A percentile compares a stretch with the other conserved stretches of the same genome.
phyloP scores from a whole-genome alignment of 2,888 invertebrate species.

The Tetragonula carbonaria region DNA sequence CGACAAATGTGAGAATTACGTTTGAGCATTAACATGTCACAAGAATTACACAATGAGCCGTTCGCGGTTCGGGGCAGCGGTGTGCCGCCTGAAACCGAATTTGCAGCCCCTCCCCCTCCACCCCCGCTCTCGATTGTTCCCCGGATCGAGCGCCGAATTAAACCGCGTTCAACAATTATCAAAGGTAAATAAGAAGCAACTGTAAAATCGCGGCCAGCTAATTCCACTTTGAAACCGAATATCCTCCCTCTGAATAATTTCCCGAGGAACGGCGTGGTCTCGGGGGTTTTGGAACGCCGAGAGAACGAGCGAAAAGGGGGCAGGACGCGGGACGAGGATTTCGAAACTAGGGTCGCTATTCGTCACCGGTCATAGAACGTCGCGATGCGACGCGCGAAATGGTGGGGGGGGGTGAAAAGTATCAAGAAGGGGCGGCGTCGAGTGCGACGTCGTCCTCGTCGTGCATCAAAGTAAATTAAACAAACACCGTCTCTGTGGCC shows the following conservation, averaged over 20 bases:
- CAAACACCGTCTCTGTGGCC: conserved; percentile 67
- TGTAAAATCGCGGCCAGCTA: background rate
- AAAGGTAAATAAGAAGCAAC: background rate
- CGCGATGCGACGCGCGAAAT: conserved; percentile 17
- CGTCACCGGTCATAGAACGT: conserved; percentile 43
- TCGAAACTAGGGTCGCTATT: conserved; percentile 8
- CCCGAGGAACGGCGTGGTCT: too few relatives aligned
- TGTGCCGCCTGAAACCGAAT: background rate
- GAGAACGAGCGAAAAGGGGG: too few relatives aligned
- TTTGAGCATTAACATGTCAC: conserved; percentile 7
- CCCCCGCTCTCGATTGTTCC: background rate
- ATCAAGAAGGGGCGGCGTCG: conserved; percentile 54
- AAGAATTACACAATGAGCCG: background rate
- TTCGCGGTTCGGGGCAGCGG: background rate
- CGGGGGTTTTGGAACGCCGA: too few relatives aligned
- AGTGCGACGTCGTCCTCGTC: conserved; percentile 20
- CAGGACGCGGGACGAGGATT: background rate
- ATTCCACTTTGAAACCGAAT: background rate
- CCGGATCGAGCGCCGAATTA: background rate
- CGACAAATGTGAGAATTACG: conserved; percentile 31
- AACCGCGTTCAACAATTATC: background rate
- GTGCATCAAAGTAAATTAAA: conserved; percentile 69
- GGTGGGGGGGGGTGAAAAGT: conserved; percentile 42
- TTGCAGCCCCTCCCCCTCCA: background rate
- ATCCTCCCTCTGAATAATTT: background rate